Conservation (phyloP, 2,113 vertebrate genomes). For the Alligator mississippiensis region DNA sequence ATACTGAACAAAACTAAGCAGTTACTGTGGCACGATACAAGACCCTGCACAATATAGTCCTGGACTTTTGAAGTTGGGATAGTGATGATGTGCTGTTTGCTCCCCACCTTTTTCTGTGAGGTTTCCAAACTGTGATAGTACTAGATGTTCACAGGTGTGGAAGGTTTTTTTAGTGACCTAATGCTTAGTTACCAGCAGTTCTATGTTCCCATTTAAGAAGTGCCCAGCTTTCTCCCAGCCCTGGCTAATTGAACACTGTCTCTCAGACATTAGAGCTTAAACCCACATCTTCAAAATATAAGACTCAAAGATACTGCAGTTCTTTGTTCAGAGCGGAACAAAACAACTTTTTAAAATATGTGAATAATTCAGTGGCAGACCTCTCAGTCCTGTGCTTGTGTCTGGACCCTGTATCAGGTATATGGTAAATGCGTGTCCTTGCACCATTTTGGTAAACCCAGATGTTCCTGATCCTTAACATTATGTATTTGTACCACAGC, state of each 20-base stretch:
- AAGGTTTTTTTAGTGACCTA: background rate
- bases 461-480: rapidly evolving
- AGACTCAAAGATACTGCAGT: background rate
- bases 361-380: background rate
- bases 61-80: background rate
- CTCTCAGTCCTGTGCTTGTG: background rate
- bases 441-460: background rate
- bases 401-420: background rate
- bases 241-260: background rate
- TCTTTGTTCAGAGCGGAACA: background rate
- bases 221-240: background rate
- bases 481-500: rapidly evolving
- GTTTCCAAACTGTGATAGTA: background rate
- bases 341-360: constrained; percentile 4
- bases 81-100: background rate
- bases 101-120: background rate
- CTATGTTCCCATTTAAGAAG: background rate
- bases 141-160: background rate
- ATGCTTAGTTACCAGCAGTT: background rate
- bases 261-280: background rate
- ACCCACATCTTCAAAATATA: background rate
- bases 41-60: rapidly evolving
- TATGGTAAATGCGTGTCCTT: rapidly evolving
- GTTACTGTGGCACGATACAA: background rate
- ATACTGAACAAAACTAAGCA: rapidly evolving